phyloP scores from a whole-genome alignment of 2,797 vertebrate genomes.

The Aotus griseimembra region DNA sequence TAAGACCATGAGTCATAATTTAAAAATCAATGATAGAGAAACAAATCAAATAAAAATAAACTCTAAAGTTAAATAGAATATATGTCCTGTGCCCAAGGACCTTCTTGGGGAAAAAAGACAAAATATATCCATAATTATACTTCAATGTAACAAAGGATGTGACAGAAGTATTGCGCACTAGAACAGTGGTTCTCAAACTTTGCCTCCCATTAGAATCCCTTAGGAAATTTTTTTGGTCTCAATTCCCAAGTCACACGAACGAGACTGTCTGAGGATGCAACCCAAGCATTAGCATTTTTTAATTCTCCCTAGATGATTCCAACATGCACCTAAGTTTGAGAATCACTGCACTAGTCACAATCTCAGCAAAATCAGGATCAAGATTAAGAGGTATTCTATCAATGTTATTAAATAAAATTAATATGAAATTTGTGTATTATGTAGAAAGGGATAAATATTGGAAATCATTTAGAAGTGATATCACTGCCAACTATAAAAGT shows the following conservation, averaged over 20 bases:
- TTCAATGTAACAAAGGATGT: not conserved
- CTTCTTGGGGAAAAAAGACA: not conserved
- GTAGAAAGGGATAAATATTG: not conserved
- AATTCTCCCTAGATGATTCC: not conserved
- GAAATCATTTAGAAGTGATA: not conserved
- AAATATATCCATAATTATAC: not conserved
- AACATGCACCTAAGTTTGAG: not conserved
- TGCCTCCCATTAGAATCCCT: not conserved
- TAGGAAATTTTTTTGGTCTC: not conserved
- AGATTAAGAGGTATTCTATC: not conserved
- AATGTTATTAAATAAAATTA: not conserved
- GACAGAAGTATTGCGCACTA: not conserved
- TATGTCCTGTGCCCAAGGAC: not conserved
- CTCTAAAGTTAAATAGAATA: not conserved
- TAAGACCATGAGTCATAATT: not conserved
- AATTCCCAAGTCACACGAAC: not conserved
- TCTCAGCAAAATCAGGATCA: not conserved
- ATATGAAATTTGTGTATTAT: not conserved
- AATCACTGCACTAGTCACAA: not conserved
- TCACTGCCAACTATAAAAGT: not conserved
- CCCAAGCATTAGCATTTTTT: not conserved
- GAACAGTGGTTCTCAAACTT: not conserved
- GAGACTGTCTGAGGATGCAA: not conserved
- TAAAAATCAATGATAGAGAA: not conserved
- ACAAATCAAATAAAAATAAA: not conserved